phyloP scores from a whole-genome alignment of 2,888 invertebrate genomes.

The Plutella xylostella region DNA sequence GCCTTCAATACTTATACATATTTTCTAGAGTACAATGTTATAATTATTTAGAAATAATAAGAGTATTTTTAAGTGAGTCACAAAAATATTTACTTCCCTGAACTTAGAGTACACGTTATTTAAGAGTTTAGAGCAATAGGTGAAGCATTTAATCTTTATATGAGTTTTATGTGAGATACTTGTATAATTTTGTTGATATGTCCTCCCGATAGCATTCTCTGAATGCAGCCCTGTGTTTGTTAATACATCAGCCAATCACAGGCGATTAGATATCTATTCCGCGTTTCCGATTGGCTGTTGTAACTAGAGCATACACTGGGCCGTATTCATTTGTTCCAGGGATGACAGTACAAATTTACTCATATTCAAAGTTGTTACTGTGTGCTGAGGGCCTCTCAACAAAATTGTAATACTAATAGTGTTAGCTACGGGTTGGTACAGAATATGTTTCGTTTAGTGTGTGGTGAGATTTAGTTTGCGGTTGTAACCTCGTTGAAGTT shows the following conservation, averaged over 20 bases:
- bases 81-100: slow-evolving; percentile 67
- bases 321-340: too few relatives aligned
- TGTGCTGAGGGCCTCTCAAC: neutral
- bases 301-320: neutral
- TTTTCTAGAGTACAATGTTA: slow-evolving; percentile 71
- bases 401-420: neutral
- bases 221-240: neutral
- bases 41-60: slow-evolving; percentile 66
- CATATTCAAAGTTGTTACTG: neutral
- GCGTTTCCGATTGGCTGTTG: neutral
- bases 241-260: neutral
- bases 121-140: slow-evolving; percentile 59
- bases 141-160: slow-evolving; percentile 55
- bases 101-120: slow-evolving; percentile 58
- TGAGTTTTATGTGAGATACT: slow-evolving; percentile 48
- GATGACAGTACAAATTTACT: neutral
- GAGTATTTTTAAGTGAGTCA: slow-evolving; percentile 61
- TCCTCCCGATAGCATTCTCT: neutral
- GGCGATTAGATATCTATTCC: neutral
- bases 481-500: slow-evolving; percentile 62
- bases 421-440: slow-evolving; percentile 38
- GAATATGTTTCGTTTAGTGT: slow-evolving; percentile 35
- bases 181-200: slow-evolving; percentile 36
- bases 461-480: slow-evolving; percentile 59
- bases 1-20: slow-evolving; percentile 71